Percentiles rank a stretch among this genome's conserved stretches.
Evolutionary conservation across 2,888 invertebrate species (phyloP).

Genomic region (Cepaea hortensis): DNA sequence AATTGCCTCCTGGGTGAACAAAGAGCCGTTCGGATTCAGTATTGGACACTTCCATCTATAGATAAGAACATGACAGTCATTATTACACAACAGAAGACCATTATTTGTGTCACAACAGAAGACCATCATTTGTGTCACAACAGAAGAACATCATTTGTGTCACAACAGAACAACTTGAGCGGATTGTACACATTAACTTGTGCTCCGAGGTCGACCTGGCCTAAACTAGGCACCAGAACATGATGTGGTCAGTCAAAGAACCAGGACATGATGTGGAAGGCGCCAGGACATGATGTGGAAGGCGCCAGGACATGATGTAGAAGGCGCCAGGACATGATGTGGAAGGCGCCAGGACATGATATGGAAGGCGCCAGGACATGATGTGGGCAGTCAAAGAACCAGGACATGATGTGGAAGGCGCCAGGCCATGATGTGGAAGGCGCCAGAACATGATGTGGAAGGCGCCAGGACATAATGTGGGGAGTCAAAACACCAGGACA

Average conservation of each 20-base stretch:
- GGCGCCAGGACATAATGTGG: too few species aligned
- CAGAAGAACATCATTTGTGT: too few species aligned
- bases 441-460: too few species aligned
- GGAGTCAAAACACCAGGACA: not conserved
- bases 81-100: too few species aligned
- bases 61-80: not conserved
- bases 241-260: not conserved
- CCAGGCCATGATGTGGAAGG: not conserved
- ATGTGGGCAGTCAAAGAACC: not conserved
- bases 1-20: constrained; percentile 1
- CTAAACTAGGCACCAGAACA: too few species aligned
- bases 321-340: not conserved
- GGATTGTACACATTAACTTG: too few species aligned
- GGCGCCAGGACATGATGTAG: too few species aligned
- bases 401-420: not conserved
- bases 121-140: too few species aligned
- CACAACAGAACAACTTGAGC: too few species aligned
- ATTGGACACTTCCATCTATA: not conserved
- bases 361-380: not conserved
- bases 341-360: too few species aligned
- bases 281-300: not conserved
- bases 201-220: too few species aligned
- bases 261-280: not conserved
- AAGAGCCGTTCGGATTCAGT: not conserved
- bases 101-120: too few species aligned